phyloP scores from a whole-genome alignment of 2,797 vertebrate genomes.

The Dryobates pubescens region DNA sequence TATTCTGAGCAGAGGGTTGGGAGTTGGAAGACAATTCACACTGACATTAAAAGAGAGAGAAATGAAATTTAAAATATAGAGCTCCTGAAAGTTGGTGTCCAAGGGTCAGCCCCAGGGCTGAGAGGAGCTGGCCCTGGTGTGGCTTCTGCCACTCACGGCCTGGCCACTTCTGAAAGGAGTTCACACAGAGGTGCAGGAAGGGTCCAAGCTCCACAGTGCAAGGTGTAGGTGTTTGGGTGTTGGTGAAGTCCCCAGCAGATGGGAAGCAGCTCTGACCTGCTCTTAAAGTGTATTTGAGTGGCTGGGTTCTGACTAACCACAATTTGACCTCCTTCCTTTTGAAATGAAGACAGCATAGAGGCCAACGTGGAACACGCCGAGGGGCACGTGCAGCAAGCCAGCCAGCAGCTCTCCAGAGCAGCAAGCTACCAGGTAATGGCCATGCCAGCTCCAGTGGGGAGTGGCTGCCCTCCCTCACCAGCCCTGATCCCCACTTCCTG shows the following conservation, averaged over 20 bases:
- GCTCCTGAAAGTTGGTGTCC: not conserved
- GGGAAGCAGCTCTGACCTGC: not conserved
- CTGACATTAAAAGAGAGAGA: not conserved
- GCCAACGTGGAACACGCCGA: slow-evolving; percentile 93
- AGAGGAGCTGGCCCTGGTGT: not conserved
- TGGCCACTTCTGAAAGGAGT: not conserved
- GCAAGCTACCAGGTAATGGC: slow-evolving; percentile 89
- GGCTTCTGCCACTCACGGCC: not conserved
- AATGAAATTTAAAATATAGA: not conserved
- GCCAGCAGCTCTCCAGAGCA: slow-evolving; percentile 90
- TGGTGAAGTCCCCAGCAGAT: not conserved
- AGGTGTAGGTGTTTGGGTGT: not conserved
- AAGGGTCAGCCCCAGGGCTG: not conserved
- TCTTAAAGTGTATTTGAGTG: not conserved
- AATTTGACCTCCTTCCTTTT: slow-evolving; percentile 1
- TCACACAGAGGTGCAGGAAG: fast-evolving
- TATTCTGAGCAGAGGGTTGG: not conserved
- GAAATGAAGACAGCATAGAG: slow-evolving; percentile 89
- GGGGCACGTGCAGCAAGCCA: slow-evolving; percentile 87
- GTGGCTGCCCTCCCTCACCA: not conserved
- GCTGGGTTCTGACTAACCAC: not conserved
- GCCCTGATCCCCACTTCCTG: not conserved
- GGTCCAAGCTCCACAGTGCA: not conserved
- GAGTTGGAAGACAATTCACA: too few relatives aligned
- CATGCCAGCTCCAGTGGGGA: not conserved